Evolutionary conservation across 2,113 vertebrate species (phyloP).

Genomic region (Chaetodon auriga): DNA sequence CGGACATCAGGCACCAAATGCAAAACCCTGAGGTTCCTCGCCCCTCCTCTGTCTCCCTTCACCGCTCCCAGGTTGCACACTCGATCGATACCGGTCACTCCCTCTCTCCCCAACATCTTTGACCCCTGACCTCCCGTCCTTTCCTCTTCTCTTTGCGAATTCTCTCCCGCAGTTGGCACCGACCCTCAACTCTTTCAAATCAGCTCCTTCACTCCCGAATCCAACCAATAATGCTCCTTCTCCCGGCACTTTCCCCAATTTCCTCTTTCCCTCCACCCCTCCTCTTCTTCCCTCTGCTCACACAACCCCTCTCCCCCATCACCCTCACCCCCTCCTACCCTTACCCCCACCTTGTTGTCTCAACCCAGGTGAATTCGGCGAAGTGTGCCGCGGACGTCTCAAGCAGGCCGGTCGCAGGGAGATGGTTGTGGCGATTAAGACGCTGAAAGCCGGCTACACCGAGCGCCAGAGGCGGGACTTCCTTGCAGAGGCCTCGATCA

Average conservation of each 20-base stretch:
- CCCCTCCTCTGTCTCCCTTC: constrained; percentile 69
- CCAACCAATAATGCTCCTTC: constrained; percentile 73
- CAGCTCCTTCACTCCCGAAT: constrained; percentile 65
- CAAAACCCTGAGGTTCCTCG: constrained; percentile 72
- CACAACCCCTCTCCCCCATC: constrained; percentile 50
- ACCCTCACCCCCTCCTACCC: constrained; percentile 36
- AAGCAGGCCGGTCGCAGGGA: constrained; percentile 94
- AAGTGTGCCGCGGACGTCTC: constrained; percentile 95
- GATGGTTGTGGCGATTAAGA: constrained; percentile 97
- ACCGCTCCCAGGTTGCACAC: constrained; percentile 73
- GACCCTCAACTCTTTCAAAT: constrained; percentile 56
- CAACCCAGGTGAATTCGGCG: constrained; percentile 93
- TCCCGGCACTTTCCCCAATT: constrained; percentile 47
- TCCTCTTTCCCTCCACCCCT: constrained; percentile 32
- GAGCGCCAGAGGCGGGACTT: constrained; percentile 97
- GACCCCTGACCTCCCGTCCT: constrained; percentile 58
- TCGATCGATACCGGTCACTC: constrained; percentile 69
- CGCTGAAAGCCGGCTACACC: constrained; percentile 96
- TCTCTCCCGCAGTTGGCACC: constrained; percentile 39
- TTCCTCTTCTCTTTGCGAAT: constrained; percentile 34
- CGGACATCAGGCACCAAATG: constrained; percentile 64
- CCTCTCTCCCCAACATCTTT: constrained; percentile 73
- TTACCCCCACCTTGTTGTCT: constrained; percentile 15
- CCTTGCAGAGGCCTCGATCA: constrained; percentile 96
- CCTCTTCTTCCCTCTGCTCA: constrained; percentile 58